These are phyloP conservation scores for Gymnosoma rotundatum DNA, from an alignment of 2,888 invertebrate species.

Conservation along the genomic window DNA sequence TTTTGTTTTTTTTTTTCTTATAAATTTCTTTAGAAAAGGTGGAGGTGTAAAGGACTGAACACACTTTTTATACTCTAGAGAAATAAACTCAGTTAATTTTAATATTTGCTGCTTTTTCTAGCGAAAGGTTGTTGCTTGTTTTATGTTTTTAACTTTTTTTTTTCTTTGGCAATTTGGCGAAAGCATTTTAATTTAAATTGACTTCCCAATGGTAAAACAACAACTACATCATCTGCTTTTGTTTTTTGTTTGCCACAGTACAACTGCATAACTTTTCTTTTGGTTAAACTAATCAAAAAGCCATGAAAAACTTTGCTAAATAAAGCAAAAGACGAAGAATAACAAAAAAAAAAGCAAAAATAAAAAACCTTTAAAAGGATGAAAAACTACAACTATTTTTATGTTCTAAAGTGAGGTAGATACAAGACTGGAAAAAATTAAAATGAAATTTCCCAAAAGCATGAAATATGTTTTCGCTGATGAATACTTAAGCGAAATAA, in stretches of 20 bases:
- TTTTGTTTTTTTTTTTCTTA: slow-evolving; percentile 14
- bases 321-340: slow-evolving; percentile 43
- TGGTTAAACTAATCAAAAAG: slow-evolving; percentile 77
- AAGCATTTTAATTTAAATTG: slow-evolving; percentile 73
- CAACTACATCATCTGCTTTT: slow-evolving; percentile 65
- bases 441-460: slow-evolving; percentile 71
- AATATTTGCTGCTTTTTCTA: slow-evolving; percentile 39
- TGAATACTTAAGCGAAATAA: slow-evolving; percentile 71
- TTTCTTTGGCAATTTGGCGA: slow-evolving; percentile 42
- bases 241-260: slow-evolving; percentile 19
- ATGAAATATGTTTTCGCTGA: slow-evolving; percentile 71
- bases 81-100: slow-evolving; percentile 69
- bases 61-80: slow-evolving; percentile 52
- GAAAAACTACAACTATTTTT: slow-evolving; percentile 67
- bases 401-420: slow-evolving; percentile 42
- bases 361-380: slow-evolving; percentile 63
- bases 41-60: slow-evolving; percentile 5
- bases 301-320: slow-evolving; percentile 76
- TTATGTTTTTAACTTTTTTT: slow-evolving; percentile 19
- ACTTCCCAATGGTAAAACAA: slow-evolving; percentile 69
- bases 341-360: slow-evolving; percentile 14
- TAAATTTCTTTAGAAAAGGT: neutral
- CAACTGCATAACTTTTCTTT: slow-evolving; percentile 71
- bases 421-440: slow-evolving; percentile 57
- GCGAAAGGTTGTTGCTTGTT: slow-evolving; percentile 57